Evolutionary conservation across 2,797 vertebrate genomes (phyloP).

Genomic region (Kryptopterus vitreolus): DNA sequence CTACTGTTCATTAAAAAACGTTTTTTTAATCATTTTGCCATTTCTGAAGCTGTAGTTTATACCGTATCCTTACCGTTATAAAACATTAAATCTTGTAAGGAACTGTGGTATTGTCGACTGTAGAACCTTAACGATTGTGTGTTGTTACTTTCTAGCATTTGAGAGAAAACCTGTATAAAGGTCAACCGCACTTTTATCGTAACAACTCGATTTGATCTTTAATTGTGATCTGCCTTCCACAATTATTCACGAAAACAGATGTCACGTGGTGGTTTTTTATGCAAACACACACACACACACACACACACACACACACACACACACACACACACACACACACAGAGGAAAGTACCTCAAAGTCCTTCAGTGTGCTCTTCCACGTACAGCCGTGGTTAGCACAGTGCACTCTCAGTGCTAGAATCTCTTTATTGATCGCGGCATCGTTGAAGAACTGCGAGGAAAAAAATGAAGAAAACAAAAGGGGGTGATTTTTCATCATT

Average conservation of each 20-base stretch:
- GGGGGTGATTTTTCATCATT: slow-evolving; percentile 38
- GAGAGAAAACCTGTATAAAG: too few species aligned
- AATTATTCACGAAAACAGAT: background rate
- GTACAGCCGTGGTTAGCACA: slow-evolving; percentile 72
- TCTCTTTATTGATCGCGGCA: slow-evolving; percentile 77
- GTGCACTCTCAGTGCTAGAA: slow-evolving; percentile 72
- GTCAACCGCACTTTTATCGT: background rate
- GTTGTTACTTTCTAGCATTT: background rate
- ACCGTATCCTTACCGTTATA: background rate
- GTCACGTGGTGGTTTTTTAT: background rate
- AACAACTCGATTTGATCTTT: background rate
- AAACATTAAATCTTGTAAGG: background rate
- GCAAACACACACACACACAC: too few species aligned
- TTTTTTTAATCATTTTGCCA: background rate
- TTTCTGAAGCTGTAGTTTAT: background rate
- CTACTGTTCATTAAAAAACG: background rate
- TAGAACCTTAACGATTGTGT: background rate
- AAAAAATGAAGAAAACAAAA: background rate
- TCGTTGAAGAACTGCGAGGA: slow-evolving; percentile 72
- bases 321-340: too few species aligned
- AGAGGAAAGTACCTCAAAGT: slow-evolving; percentile 70
- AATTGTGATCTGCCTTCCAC: background rate
- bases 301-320: too few species aligned
- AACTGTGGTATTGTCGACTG: background rate
- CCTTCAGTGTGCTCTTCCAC: slow-evolving; percentile 71